Conservation (phyloP, 1,140 invertebrate species). For the Temnothorax longispinosus region DNA sequence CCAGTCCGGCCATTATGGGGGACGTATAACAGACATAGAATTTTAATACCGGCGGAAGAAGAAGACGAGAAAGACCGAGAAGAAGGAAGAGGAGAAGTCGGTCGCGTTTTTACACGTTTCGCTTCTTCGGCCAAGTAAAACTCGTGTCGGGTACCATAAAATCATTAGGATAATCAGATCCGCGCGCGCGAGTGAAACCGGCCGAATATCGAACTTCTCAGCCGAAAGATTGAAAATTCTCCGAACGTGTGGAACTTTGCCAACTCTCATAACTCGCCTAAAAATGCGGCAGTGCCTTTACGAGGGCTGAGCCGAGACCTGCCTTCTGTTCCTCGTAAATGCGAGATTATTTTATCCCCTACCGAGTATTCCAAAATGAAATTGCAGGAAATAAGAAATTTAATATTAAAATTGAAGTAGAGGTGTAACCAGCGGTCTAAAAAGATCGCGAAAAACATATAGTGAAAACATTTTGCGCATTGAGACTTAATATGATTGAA, state of each 20-base stretch:
- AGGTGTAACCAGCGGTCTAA: neutral
- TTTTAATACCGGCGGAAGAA: slow-evolving; percentile 42
- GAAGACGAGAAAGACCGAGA: neutral
- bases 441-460: neutral
- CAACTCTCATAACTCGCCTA: slow-evolving; percentile 40
- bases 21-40: slow-evolving; percentile 56
- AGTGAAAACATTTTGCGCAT: neutral
- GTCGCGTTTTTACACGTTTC: slow-evolving; percentile 35
- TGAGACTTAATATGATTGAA: neutral
- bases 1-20: slow-evolving; percentile 51
- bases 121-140: slow-evolving; percentile 25
- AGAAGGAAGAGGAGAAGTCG: slow-evolving; percentile 4
- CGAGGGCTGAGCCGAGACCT: neutral
- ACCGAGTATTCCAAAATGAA: neutral
- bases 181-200: slow-evolving; percentile 27
- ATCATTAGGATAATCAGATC: slow-evolving; percentile 57
- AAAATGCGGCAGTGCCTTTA: slow-evolving; percentile 16
- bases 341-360: slow-evolving; percentile 5
- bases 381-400: slow-evolving; percentile 9
- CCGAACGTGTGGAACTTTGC: slow-evolving; percentile 50
- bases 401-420: slow-evolving; percentile 11
- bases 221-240: slow-evolving; percentile 57
- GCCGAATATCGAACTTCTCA: slow-evolving; percentile 51
- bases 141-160: slow-evolving; percentile 27
- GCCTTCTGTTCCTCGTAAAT: slow-evolving; percentile 10